Base-by-base conservation (phyloP, 1,140 invertebrate species). In the Portunus trituberculatus region DNA sequence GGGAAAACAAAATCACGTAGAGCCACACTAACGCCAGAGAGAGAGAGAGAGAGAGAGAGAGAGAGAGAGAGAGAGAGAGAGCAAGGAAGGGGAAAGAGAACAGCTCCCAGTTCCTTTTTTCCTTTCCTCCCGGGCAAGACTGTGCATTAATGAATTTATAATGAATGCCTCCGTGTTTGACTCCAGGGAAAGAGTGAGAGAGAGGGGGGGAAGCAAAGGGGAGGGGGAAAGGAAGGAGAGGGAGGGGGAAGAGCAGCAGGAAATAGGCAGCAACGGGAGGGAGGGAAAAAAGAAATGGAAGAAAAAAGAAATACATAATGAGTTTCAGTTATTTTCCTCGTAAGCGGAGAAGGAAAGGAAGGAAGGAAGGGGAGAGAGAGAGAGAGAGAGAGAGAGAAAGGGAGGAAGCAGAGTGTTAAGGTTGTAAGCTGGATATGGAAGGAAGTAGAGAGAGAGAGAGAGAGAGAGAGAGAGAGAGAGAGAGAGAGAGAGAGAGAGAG, bases 101-200 rank as follows among this genome's bases (percentile, higher is more conserved):
- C 29, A 14, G 29, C 84, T 87, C 39, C 14, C 14, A 39, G 12
- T 14, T 6, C 16, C 52, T 59, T 59, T 59, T 59, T 59, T 76
- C 8, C 20, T 25, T 76, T 25, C 20, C 20, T 25, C 25, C n/a
- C 6, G 67, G 67, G 67, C 67, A 76, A 76, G 67, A 76, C 67
- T 76, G 52, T 59, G 67, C 67, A 76, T 76, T 76, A 76, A 76
- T 76, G 67, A 76, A 76, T 76, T 76, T 76, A 76, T 76, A 76
- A 76, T 76, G 67, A 76, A 76, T n/a, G 20, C 67, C 25, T 76
- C 67, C 16, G 67, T 76, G 25, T 76, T 76, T 76, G 67, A 76
- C 67, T 76, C 67, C 67, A 2, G 12, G 67, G 20, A n/a, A 8
- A 20, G 67, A 8, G 20, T 3, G 25, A 2, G 20, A n/a, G 67